Conservation (phyloP, 1,140 invertebrate species). For the Trypoxylus dichotomus region DNA sequence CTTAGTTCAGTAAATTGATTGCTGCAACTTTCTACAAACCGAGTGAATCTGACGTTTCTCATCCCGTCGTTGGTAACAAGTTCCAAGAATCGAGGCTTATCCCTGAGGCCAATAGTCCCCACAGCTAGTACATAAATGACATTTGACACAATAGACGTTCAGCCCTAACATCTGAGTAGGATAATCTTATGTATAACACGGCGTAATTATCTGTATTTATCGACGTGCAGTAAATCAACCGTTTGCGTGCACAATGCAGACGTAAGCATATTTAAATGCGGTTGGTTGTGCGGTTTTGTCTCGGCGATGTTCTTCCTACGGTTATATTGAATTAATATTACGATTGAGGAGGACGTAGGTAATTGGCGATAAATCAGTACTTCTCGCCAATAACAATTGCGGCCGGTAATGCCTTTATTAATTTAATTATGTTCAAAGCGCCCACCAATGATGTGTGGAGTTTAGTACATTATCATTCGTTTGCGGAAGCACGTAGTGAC, state of each 20-base stretch:
- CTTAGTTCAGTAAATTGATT: too few species aligned
- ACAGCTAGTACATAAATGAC: neutral
- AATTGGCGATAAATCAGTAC: neutral
- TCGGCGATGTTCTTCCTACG: neutral
- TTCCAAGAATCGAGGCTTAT: neutral
- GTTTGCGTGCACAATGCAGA: neutral
- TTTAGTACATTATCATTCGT: too few species aligned
- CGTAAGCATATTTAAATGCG: neutral
- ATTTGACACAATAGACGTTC: slow-evolving; percentile 17
- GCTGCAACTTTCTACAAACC: too few species aligned
- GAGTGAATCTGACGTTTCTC: too few species aligned
- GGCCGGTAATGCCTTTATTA: neutral
- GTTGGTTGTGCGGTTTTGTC: neutral
- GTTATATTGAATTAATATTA: slow-evolving; percentile 1
- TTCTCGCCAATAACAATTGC: neutral
- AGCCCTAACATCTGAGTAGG: neutral
- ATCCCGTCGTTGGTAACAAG: neutral
- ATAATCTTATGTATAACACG: slow-evolving; percentile 8
- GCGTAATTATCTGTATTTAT: slow-evolving; percentile 3
- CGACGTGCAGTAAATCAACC: slow-evolving; percentile 4
- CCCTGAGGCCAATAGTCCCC: neutral
- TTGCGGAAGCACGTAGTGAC: too few species aligned
- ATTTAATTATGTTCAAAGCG: neutral
- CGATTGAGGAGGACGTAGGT: neutral
- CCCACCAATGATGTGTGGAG: neutral